Base-by-base conservation (phyloP, 2,113 vertebrate genomes). In the Neolamprologus sp. region DNA sequence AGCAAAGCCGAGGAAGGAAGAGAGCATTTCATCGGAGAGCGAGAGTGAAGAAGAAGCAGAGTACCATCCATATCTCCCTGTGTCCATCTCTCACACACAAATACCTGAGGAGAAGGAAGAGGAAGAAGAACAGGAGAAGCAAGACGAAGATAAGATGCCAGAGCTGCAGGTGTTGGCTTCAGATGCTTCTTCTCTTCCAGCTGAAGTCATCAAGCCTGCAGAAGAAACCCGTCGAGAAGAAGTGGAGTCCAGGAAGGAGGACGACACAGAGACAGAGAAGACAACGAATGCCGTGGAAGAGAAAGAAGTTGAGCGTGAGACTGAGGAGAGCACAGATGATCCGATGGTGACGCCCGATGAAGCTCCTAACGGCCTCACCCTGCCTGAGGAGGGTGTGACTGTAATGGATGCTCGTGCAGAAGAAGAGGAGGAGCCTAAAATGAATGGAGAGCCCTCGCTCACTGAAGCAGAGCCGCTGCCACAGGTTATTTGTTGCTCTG, bases 401-500 rank as follows among this genome's bases (percentile, higher is more conserved):
- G 89, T 21, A 83, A 53, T 85, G 90, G 94, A 93, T 79, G 94
- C 95, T 9, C 73, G 91, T 3, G 92, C 95, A 73, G 96, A 96
- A 35, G 91, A 93, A 81, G 95, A 97, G 78, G 95, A 97, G 88
- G 95, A 95, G 83, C 97, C 97, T 51, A 97, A 89, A 96, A 91
- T 99, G 94, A 99, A 99, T 73, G 98, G 99, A 95, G 98, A 98
- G 92, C 93, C 97, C 85, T 96, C 96, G 88, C 96, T 96, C 93
- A 93, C 95, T 91, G 98, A 98, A 95, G 95, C 95, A 92, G 98
- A 99, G 93, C 96, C 95, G 84, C 96, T 97, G 90, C 96, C 98
- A 92, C 97, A 99, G 96, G 97, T 99, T 98, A 98, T 99, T 97
- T 99, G 98, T 99, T 99, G 97, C 96, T 98, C 98, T 92, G 98